Evolutionary conservation across 2,888 invertebrate species (phyloP), one percentile per base, ranked within the genome.

Genomic region (Caenorhabditis sulstoni): DNA sequence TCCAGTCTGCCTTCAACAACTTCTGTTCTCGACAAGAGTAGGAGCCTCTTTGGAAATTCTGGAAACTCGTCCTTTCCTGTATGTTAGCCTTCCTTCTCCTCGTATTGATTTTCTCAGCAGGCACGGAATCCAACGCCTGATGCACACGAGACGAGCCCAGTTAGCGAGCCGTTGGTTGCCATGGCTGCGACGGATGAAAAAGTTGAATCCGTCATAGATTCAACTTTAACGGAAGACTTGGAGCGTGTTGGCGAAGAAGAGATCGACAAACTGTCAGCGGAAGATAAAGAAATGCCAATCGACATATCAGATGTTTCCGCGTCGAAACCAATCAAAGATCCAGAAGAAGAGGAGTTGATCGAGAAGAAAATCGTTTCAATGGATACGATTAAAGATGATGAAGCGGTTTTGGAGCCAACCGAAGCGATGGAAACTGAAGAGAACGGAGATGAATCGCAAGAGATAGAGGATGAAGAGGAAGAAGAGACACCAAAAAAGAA

Each of bases 11-110:
- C 74, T 0, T 12, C 52, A 12, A 59, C 65, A 16, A 47, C 58
- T 45, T 52, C 74, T 1, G 50, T 59, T 12, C 58, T 80, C 3
- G 65, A 75, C 45, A 80, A 80, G 55, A 81, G 76, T 52, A 73
- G 55, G 37, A 73, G 82, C 11, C 59, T 82, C 3, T 82, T 82
- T 29, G 82, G 82, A 11, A 80, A 80, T 5, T 64, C 77, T 29
- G 29, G 29, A 29, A 29, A 29, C 44, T 62, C 73, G 1, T 67
- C 59, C 0, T 37, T 44, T 7, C 14, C 62, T 29, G 68, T 64
- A 45, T 22, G 67, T 52, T 37, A 1, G 1, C 11, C 2, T 11
- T 50, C 29, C 23, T 3, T 23, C 41, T n/a, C 18, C 4, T 1
- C n/a, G n/a, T 39, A 39, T 39, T 18, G 7, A 7, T 22, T 39